Conservation (phyloP, 92 coral and sea anemone species). For the Phenganax stokvisi region DNA sequence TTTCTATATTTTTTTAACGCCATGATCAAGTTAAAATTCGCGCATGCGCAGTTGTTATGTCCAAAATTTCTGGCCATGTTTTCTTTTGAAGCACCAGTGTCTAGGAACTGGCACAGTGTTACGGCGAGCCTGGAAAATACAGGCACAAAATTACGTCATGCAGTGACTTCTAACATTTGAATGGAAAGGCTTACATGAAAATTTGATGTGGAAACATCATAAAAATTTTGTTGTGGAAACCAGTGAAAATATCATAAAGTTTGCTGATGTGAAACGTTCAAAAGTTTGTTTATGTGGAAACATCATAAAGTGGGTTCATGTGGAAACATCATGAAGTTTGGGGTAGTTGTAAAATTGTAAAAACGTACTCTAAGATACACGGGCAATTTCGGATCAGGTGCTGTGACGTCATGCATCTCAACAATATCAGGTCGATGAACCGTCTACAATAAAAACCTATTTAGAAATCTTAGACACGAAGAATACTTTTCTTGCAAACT, state of each 20-base stretch:
- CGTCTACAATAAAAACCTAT: slow-evolving; percentile 44
- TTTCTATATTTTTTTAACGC: too few relatives aligned
- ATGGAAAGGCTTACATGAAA: not conserved
- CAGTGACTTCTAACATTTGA: not conserved
- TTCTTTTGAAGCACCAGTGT: slow-evolving; percentile 97
- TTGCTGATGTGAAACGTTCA: slow-evolving; percentile 59
- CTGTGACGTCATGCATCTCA: slow-evolving; percentile 99
- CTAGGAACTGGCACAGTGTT: slow-evolving; percentile 98
- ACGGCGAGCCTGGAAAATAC: slow-evolving; percentile 67
- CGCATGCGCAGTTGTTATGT: slow-evolving; percentile 34
- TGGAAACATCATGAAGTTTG: not conserved
- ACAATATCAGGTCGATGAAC: slow-evolving; percentile 97
- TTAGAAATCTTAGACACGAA: not conserved
- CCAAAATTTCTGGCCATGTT: slow-evolving; percentile 69
- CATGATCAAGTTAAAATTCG: too few relatives aligned
- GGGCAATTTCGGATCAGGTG: slow-evolving; percentile 90
- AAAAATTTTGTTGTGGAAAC: not conserved
- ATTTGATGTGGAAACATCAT: too few relatives aligned
- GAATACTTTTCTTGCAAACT: not conserved
- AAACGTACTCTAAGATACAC: slow-evolving; percentile 80
- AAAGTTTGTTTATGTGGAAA: slow-evolving; percentile 65
- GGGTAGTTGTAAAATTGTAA: slow-evolving; percentile 46
- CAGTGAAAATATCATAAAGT: not conserved
- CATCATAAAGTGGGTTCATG: too few relatives aligned
- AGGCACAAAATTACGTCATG: not conserved